Evolutionary conservation across 2,888 invertebrate species (phyloP).

Genomic region (Drosophila demipolita): DNA sequence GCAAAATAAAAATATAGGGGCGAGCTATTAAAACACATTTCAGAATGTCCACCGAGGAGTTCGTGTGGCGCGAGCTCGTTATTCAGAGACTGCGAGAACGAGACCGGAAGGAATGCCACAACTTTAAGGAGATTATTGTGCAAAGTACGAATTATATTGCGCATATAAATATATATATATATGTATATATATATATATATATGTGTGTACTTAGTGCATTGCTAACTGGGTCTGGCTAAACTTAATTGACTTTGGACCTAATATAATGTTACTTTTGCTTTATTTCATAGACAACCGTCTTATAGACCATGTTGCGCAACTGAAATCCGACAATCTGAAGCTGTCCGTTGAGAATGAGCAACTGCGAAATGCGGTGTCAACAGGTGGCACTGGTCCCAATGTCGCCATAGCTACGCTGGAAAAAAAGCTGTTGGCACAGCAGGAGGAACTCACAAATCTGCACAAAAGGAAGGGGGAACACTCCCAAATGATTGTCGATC

Average conservation of each 20-base stretch:
- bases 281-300: conserved; percentile 91
- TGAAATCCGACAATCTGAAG: conserved; percentile 93
- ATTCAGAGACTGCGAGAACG: conserved; percentile 90
- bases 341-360: conserved; percentile 94
- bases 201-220: background rate
- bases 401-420: conserved; percentile 90
- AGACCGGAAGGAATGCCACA: conserved; percentile 90
- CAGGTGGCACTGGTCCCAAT: conserved; percentile 85
- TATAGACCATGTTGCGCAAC: conserved; percentile 92
- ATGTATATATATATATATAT: background rate
- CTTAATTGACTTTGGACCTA: conserved; percentile 3
- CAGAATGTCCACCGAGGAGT: conserved; percentile 83
- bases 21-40: conserved; percentile 8
- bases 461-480: conserved; percentile 96
- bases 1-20: conserved; percentile 1
- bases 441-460: conserved; percentile 96
- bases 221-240: background rate
- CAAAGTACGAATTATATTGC: conserved; percentile 88
- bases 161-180: background rate
- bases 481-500: conserved; percentile 95
- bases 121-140: conserved; percentile 92
- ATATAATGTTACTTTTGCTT: conserved; percentile 3
- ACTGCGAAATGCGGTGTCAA: conserved; percentile 87
- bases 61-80: conserved; percentile 90
- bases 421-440: conserved; percentile 93